Conservation (phyloP, 2,888 invertebrate species). For the Tromatobia lineatoria region DNA sequence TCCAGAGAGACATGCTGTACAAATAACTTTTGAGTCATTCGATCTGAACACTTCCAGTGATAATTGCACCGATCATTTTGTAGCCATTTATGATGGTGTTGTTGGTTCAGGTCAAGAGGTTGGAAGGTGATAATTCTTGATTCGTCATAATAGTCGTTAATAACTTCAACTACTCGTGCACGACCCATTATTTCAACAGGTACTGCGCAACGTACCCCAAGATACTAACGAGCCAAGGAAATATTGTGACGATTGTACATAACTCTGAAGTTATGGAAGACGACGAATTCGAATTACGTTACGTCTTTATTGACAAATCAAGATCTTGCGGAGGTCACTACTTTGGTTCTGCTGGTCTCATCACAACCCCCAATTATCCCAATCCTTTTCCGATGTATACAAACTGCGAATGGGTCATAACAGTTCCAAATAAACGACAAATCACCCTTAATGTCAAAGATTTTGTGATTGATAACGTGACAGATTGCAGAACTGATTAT, state of each 20-base stretch:
- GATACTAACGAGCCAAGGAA: constrained; percentile 89
- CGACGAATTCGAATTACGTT: constrained; percentile 92
- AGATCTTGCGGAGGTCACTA: constrained; percentile 92
- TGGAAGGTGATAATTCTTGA: constrained; percentile 73
- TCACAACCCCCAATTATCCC: constrained; percentile 94
- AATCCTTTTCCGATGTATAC: constrained; percentile 89
- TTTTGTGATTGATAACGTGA: constrained; percentile 89
- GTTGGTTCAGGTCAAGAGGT: constrained; percentile 68
- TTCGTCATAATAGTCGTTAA: constrained; percentile 18
- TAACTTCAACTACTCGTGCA: not conserved
- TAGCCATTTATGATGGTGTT: constrained; percentile 88
- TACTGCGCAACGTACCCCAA: constrained; percentile 90
- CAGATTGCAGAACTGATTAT: constrained; percentile 89
- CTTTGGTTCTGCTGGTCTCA: constrained; percentile 89
- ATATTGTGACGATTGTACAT: constrained; percentile 90
- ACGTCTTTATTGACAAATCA: constrained; percentile 88
- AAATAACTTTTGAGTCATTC: constrained; percentile 92
- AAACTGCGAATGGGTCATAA: constrained; percentile 93
- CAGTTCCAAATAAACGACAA: constrained; percentile 90
- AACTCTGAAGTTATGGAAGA: constrained; percentile 88
- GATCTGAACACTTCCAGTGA: constrained; percentile 86
- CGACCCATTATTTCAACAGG: constrained; percentile 82
- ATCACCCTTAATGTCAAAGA: constrained; percentile 89
- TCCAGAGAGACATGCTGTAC: constrained; percentile 89
- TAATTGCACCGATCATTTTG: constrained; percentile 88